Conservation (phyloP, 2,888 invertebrate species). For the Neelides folsomi region DNA sequence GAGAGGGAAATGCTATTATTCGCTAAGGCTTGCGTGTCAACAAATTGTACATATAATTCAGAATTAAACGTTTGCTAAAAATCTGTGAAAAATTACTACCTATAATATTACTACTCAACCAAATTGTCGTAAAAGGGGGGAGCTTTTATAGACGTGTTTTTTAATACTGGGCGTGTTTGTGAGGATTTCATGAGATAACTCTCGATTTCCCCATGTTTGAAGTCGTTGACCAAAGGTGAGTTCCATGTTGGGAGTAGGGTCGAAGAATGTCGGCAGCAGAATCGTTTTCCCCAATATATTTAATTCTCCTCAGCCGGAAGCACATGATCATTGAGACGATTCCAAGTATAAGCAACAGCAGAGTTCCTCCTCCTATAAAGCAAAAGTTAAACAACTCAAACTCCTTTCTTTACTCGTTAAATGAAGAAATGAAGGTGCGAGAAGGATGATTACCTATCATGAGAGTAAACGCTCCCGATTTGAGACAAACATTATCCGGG, state of each 20-base stretch:
- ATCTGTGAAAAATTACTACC: too few species aligned
- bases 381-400: not conserved
- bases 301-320: conserved; percentile 52
- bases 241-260: conserved; percentile 30
- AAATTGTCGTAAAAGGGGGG: too few species aligned
- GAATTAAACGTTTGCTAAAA: too few species aligned
- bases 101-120: too few species aligned
- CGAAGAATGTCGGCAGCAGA: conserved; percentile 31
- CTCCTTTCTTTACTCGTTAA: not conserved
- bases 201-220: conserved; percentile 11
- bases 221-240: conserved; percentile 20
- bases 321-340: conserved; percentile 63
- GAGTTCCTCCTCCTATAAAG: conserved; percentile 45
- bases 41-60: too few species aligned
- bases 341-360: conserved; percentile 56
- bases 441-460: conserved; percentile 41
- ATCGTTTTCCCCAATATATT: conserved; percentile 36
- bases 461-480: conserved; percentile 51
- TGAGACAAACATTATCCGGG: conserved; percentile 50
- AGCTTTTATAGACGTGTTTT: too few species aligned
- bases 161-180: too few species aligned
- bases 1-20: too few species aligned
- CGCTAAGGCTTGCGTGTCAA: too few species aligned
- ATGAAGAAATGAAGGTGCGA: not conserved
- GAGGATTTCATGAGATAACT: not conserved